Evolutionary conservation across 1,140 invertebrate species (phyloP).

Genomic region (Marisa cornuarietis): DNA sequence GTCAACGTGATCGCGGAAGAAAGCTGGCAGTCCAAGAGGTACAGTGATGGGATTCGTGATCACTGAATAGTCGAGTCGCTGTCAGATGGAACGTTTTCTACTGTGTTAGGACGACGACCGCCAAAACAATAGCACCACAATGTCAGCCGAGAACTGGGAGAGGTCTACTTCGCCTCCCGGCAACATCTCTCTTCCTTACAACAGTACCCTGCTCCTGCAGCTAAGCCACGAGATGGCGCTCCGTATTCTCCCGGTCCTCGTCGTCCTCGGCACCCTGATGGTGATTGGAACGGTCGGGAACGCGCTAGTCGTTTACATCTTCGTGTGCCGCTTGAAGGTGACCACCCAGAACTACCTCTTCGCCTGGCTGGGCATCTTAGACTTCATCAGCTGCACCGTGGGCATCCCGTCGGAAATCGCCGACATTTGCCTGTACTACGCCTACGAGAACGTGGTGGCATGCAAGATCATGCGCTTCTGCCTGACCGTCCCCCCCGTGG

Average conservation of each 20-base stretch:
- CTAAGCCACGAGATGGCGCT: constrained; percentile 35
- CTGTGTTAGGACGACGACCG: too few relatives aligned
- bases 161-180: too few relatives aligned
- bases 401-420: constrained; percentile 54
- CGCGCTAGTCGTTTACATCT: constrained; percentile 43
- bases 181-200: not conserved
- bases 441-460: constrained; percentile 24
- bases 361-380: constrained; percentile 46
- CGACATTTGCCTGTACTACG: constrained; percentile 40
- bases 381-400: constrained; percentile 45
- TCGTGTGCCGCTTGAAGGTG: constrained; percentile 35
- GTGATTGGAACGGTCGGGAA: constrained; percentile 47
- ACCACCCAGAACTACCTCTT: constrained; percentile 49
- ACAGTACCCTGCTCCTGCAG: not conserved
- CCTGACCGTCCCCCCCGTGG: not conserved
- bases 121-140: too few relatives aligned
- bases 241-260: constrained; percentile 29
- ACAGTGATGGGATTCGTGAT: too few relatives aligned
- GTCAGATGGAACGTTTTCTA: too few relatives aligned
- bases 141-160: too few relatives aligned
- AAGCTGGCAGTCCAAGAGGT: too few relatives aligned
- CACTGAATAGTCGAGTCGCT: too few relatives aligned
- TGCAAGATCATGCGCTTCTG: constrained; percentile 19
- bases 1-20: too few relatives aligned
- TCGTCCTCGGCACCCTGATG: constrained; percentile 38